phyloP scores from a whole-genome alignment of 2,113 vertebrate species.

The Benitochromis conjunctus region DNA sequence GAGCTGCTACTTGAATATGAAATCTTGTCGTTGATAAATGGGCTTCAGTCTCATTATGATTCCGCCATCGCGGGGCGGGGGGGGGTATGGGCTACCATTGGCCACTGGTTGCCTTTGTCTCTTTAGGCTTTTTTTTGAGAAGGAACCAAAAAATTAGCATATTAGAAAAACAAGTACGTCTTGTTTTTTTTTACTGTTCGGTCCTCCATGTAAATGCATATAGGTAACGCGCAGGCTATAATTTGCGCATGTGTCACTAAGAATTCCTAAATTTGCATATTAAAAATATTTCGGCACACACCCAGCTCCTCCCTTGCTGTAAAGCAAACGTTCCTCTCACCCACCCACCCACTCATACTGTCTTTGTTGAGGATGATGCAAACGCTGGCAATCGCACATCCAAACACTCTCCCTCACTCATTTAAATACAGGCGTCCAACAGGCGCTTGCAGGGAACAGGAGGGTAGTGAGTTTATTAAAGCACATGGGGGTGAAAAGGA shows the following conservation, averaged over 20 bases:
- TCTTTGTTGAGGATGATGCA: slow-evolving; percentile 77
- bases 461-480: slow-evolving; percentile 46
- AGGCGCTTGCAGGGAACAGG: background rate
- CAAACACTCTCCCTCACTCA: slow-evolving; percentile 38
- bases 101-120: slow-evolving; percentile 67
- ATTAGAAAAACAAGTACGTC: slow-evolving; percentile 28
- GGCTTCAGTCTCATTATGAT: slow-evolving; percentile 47
- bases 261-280: slow-evolving; percentile 15
- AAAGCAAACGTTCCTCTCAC: slow-evolving; percentile 6
- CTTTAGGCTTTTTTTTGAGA: background rate
- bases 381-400: slow-evolving; percentile 71
- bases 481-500: background rate
- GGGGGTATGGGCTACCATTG: slow-evolving; percentile 38
- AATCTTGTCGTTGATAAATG: slow-evolving; percentile 63
- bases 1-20: slow-evolving; percentile 58
- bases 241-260: background rate
- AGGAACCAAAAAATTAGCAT: slow-evolving; percentile 41
- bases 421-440: slow-evolving; percentile 1
- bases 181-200: background rate
- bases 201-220: background rate
- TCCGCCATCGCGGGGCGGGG: slow-evolving; percentile 22
- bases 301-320: slow-evolving; percentile 11
- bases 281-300: slow-evolving; percentile 13
- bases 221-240: background rate
- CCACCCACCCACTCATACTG: background rate